phyloP scores from a whole-genome alignment of 2,888 invertebrate genomes.

The Rhogogaster chlorosoma region DNA sequence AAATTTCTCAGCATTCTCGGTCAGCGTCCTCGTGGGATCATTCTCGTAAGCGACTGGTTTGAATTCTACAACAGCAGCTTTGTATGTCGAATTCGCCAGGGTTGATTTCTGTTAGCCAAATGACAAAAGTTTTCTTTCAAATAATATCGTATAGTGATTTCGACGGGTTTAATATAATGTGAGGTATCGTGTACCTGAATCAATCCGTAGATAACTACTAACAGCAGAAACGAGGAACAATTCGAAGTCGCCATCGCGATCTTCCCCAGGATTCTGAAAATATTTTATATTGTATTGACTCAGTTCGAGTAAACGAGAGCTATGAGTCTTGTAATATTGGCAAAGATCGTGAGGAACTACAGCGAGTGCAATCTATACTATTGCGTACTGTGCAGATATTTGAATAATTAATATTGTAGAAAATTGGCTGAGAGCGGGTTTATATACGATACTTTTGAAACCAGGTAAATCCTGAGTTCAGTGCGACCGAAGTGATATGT shows the following conservation, averaged over 20 bases:
- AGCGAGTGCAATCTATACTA: not conserved
- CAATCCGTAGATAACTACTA: not conserved
- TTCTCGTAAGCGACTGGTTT: slow-evolving; percentile 45
- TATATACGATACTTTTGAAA: not conserved
- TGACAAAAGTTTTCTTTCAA: not conserved
- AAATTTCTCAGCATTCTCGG: slow-evolving; percentile 54
- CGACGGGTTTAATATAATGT: not conserved
- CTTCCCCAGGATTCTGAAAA: not conserved
- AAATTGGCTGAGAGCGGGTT: not conserved
- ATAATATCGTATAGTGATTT: not conserved
- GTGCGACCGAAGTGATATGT: not conserved
- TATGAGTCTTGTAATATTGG: not conserved
- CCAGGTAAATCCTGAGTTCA: not conserved
- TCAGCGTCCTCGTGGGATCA: slow-evolving; percentile 40
- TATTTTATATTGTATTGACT: not conserved
- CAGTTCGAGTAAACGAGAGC: not conserved
- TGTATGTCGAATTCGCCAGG: slow-evolving; percentile 51
- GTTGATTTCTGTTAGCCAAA: slow-evolving; percentile 5
- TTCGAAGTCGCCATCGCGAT: not conserved
- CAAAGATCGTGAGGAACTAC: not conserved
- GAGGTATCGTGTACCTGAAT: not conserved
- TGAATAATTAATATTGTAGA: not conserved
- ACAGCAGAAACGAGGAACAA: not conserved
- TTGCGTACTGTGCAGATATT: not conserved
- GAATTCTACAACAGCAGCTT: slow-evolving; percentile 63